Evolutionary conservation across 2,113 vertebrate species (phyloP).

Genomic region (Cochlearius cochlearius): DNA sequence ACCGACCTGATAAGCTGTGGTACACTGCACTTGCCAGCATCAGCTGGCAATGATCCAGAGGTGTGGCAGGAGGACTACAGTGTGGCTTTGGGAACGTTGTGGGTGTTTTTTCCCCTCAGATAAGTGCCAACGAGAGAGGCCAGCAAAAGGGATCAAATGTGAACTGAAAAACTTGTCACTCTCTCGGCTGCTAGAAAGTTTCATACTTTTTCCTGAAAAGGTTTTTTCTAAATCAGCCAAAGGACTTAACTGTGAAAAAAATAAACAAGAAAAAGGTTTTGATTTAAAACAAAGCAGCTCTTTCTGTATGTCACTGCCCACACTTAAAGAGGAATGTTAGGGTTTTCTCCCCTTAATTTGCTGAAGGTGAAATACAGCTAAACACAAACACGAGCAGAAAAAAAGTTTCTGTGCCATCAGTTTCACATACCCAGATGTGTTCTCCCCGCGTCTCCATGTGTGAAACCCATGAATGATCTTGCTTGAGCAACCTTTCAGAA

Average conservation of each 20-base stretch:
- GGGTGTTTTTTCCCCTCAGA: fast-evolving
- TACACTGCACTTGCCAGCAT: background rate
- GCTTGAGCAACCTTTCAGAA: background rate
- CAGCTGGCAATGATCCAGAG: background rate
- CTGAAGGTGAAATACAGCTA: background rate
- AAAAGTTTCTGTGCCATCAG: background rate
- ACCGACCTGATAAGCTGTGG: background rate
- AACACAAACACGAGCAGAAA: background rate
- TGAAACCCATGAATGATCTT: background rate
- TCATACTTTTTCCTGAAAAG: background rate
- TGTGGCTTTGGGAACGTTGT: background rate
- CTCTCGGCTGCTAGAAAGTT: background rate
- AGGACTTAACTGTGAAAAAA: background rate
- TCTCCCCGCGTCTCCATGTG: background rate
- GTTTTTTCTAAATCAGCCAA: background rate
- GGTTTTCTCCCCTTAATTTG: background rate
- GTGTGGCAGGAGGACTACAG: background rate
- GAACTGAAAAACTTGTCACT: background rate
- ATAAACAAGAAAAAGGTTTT: background rate
- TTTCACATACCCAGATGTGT: background rate
- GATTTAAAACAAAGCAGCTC: background rate
- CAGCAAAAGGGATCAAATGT: background rate
- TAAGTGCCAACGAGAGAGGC: background rate
- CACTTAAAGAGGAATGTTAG: background rate
- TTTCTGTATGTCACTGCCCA: background rate